Percentiles rank a stretch among this genome's conserved stretches.
Evolutionary conservation across 2,888 invertebrate species (phyloP).

Genomic region (Diadegma fenestrale): DNA sequence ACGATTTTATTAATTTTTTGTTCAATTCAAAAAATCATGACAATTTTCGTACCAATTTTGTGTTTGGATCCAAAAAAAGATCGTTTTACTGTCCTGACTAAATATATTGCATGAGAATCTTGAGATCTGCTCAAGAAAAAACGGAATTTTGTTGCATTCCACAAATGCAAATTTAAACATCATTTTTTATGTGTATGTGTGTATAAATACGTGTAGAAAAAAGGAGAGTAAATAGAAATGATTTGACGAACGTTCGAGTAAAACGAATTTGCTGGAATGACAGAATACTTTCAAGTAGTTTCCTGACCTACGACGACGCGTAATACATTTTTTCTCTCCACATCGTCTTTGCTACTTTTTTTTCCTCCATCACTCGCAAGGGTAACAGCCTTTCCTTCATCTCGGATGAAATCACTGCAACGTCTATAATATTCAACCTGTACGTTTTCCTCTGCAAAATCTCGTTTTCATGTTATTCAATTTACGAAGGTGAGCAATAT

Average conservation of each 20-base stretch:
- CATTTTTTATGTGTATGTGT: neutral
- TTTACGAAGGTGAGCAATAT: neutral
- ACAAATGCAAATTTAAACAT: too few species aligned
- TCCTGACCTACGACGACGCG: constrained; percentile 33
- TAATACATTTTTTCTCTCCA: constrained; percentile 22
- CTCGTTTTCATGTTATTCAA: neutral
- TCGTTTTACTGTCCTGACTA: too few species aligned
- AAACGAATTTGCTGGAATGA: constrained; percentile 49
- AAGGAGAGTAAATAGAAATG: neutral
- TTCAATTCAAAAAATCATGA: too few species aligned
- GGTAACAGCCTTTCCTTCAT: neutral
- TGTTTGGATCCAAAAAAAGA: too few species aligned
- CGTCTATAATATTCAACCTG: neutral
- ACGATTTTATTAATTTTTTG: too few species aligned
- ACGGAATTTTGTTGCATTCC: too few species aligned
- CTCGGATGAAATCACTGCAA: neutral
- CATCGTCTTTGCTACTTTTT: neutral
- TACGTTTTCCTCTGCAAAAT: neutral
- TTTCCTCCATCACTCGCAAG: constrained; percentile 9
- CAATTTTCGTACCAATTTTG: too few species aligned
- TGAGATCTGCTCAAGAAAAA: too few species aligned
- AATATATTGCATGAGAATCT: too few species aligned
- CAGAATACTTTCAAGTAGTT: constrained; percentile 20
- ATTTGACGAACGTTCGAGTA: constrained; percentile 43
- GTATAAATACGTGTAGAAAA: neutral